phyloP scores from a whole-genome alignment of 2,113 vertebrate species.

The Carettochelys insculpta region DNA sequence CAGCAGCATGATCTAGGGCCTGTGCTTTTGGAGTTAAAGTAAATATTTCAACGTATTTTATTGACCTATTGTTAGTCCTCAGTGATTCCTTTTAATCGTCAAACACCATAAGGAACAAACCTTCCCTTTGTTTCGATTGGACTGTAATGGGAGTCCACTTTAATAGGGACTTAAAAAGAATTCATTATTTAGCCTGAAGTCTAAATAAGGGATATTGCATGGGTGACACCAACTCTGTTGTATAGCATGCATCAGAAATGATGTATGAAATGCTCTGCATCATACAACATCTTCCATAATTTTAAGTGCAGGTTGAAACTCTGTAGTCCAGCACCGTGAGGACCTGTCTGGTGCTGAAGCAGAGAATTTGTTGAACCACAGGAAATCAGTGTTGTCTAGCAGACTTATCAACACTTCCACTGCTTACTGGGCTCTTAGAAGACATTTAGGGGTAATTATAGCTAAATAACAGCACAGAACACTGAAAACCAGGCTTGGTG shows the following conservation, averaged over 20 bases:
- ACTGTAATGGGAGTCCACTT: background rate
- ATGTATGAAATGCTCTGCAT: background rate
- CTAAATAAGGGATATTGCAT: background rate
- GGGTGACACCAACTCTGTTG: background rate
- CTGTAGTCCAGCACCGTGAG: no score
- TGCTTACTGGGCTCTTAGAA: no score
- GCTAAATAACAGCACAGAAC: no score
- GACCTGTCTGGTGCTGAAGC: no score
- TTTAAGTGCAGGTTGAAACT: no score
- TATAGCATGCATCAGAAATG: background rate
- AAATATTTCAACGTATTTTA: conserved; percentile 58
- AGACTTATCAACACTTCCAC: no score
- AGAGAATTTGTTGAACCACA: no score
- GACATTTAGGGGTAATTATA: no score
- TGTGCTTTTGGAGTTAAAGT: conserved; percentile 58
- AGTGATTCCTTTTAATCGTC: background rate
- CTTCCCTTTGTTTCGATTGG: background rate
- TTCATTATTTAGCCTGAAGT: background rate
- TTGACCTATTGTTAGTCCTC: conserved; percentile 57
- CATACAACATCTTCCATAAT: background rate
- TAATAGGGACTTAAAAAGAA: background rate
- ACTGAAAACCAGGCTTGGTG: no score
- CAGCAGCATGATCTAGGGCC: conserved; percentile 53
- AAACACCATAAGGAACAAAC: background rate
- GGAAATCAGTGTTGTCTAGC: no score